Percentiles rank a stretch among this genome's conserved stretches.
These are phyloP conservation scores for Sebastes schlegelii DNA, from an alignment of 2,113 vertebrate species.

Conservation along the genomic window DNA sequence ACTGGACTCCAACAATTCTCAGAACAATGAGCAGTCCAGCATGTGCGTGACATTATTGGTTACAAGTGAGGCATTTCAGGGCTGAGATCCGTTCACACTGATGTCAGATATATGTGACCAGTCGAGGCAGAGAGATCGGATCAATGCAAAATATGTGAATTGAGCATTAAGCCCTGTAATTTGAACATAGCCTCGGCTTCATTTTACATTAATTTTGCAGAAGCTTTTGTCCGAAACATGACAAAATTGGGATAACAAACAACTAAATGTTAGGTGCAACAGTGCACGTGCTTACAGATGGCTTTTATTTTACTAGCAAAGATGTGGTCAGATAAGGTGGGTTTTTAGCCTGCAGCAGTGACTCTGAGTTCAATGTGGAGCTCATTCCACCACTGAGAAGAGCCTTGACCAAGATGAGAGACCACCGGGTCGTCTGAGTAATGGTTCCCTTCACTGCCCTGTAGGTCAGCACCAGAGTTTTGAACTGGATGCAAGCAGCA, in stretches of 20 bases:
- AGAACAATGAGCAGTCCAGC: too few relatives aligned
- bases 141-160: too few relatives aligned
- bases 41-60: too few relatives aligned
- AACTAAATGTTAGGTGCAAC: not conserved
- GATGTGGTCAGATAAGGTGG: not conserved
- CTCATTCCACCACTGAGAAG: slow-evolving; percentile 6
- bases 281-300: not conserved
- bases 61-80: too few relatives aligned
- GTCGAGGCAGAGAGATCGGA: too few relatives aligned
- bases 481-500: not conserved
- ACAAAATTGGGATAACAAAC: not conserved
- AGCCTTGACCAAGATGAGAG: not conserved
- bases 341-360: not conserved
- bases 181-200: too few relatives aligned
- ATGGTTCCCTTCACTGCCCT: not conserved
- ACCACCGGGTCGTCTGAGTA: not conserved
- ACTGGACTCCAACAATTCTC: too few relatives aligned
- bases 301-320: not conserved
- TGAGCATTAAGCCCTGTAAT: too few relatives aligned
- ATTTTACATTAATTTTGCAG: too few relatives aligned
- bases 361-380: not conserved
- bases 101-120: too few relatives aligned
- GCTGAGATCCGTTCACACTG: too few relatives aligned
- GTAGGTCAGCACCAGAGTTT: not conserved
- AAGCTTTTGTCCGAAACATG: too few relatives aligned